Evolutionary conservation across 2,797 vertebrate genomes (phyloP).

Genomic region (Microctenopoma lineatum): DNA sequence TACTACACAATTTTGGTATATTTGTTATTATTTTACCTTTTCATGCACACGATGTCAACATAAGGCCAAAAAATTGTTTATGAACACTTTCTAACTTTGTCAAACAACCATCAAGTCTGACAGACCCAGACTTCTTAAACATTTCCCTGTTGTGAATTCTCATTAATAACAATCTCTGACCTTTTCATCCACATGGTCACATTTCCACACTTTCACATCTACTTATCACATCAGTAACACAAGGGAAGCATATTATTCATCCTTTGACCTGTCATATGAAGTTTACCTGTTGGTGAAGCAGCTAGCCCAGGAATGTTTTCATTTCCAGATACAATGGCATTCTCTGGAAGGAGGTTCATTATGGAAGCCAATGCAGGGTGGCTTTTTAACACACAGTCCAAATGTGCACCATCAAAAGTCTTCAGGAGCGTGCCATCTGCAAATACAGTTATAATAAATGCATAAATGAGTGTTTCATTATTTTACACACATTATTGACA

Average conservation of each 20-base stretch:
- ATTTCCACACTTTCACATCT: background rate
- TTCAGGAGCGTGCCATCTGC: slow-evolving; percentile 85
- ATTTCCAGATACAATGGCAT: slow-evolving; percentile 86
- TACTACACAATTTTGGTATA: too few species aligned
- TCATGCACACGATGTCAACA: background rate
- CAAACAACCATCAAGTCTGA: background rate
- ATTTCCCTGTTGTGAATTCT: background rate
- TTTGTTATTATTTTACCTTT: background rate
- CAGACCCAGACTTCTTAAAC: background rate
- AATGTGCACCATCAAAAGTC: slow-evolving; percentile 82
- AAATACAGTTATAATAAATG: slow-evolving; percentile 38
- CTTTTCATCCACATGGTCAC: background rate
- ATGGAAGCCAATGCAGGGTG: slow-evolving; percentile 80
- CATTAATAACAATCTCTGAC: background rate
- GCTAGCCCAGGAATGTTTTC: slow-evolving; percentile 87
- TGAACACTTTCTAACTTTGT: background rate
- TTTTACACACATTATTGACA: slow-evolving; percentile 35
- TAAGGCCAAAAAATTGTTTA: background rate
- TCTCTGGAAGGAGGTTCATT: slow-evolving; percentile 90
- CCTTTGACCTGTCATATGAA: slow-evolving; percentile 5
- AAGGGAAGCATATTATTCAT: background rate
- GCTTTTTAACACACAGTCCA: slow-evolving; percentile 83
- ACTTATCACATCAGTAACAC: too few species aligned
- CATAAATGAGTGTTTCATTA: background rate
- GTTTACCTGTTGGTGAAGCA: slow-evolving; percentile 72